These are phyloP conservation scores for Lates calcarifer DNA, from an alignment of 2,113 vertebrate genomes.

Conservation along the genomic window DNA sequence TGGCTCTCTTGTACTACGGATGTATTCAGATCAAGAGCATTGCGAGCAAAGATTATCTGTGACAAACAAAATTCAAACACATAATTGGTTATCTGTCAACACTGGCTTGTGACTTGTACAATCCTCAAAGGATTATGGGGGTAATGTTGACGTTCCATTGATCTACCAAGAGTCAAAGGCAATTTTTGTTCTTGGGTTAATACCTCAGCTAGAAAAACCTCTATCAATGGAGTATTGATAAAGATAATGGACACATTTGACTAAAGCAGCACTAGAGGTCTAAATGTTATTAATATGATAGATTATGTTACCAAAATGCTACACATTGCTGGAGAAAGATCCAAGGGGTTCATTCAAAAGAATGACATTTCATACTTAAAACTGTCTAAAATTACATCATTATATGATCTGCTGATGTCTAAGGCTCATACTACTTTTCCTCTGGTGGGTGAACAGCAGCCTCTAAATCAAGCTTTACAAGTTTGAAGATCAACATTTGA, in stretches of 20 bases:
- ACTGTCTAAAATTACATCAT: not conserved
- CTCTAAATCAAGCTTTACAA: too few species aligned
- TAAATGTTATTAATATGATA: too few species aligned
- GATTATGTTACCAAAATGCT: not conserved
- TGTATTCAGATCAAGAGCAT: conserved; percentile 17
- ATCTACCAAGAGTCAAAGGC: conserved; percentile 29
- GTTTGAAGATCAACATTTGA: too few species aligned
- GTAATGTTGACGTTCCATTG: conserved; percentile 4
- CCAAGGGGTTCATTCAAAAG: too few species aligned
- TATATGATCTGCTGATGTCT: not conserved
- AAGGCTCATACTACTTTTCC: not conserved
- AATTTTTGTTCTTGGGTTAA: conserved; percentile 10
- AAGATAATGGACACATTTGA: not conserved
- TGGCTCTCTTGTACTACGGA: conserved; percentile 2
- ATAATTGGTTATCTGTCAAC: conserved; percentile 46
- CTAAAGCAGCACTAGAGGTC: not conserved
- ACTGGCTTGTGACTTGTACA: conserved; percentile 51
- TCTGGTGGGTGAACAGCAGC: not conserved
- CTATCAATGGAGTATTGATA: not conserved
- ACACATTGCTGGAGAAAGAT: not conserved
- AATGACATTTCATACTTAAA: not conserved
- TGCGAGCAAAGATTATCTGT: conserved; percentile 26
- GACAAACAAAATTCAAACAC: conserved; percentile 36
- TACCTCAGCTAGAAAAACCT: not conserved
- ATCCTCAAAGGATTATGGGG: conserved; percentile 40